Evolutionary conservation across 2,888 invertebrate species (phyloP), one percentile per base, ranked within the genome.

Genomic region (Chymomyza fuscimana): DNA sequence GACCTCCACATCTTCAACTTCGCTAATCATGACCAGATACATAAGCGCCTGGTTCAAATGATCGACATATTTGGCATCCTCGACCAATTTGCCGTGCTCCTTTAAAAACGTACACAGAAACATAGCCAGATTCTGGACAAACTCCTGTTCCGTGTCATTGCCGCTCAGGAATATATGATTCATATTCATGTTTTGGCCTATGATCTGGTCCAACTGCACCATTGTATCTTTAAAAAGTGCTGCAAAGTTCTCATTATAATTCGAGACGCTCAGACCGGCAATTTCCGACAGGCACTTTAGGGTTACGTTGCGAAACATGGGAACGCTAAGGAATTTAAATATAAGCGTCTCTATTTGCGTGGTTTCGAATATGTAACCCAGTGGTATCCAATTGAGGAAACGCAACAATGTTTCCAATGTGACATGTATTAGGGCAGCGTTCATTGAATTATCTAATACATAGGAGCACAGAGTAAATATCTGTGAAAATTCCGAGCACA

Each of bases 331-430:
- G 93, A 99, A 99, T 94, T 98, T 99, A 91, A 95, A 96, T 89
- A 98, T 97, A 67, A 99, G 94, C 67, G 98, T 98, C 86, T 95
- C 96, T 87, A 99, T 98, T 68, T 99, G 93, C 91, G 98, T 97
- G 81, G 99, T 99, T 93, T 99, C 99, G 93, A 99, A 99, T 91
- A 99, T 99, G 92, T 99, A 99, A 12, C 99, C 99, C 75, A 99
- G 94, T n/a, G 99, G 99, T 89, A 99, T 99, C 99, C 99, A 99
- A 91, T 99, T 99, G 56, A 99, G 94, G 93, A 99, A 99, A 91
- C 98, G 94, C 81, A 99, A 93, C 69, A 99, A 93, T 4, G 99
- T 99, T 91, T 99, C 98, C 78, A 99, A 93, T 0, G 99, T 99
- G 4, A 98, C 96, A 63, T 97, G 97, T 69, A 99, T 98, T 72